Evolutionary conservation across 2,888 invertebrate species (phyloP).

Genomic region (Microctonus aethiopoides): DNA sequence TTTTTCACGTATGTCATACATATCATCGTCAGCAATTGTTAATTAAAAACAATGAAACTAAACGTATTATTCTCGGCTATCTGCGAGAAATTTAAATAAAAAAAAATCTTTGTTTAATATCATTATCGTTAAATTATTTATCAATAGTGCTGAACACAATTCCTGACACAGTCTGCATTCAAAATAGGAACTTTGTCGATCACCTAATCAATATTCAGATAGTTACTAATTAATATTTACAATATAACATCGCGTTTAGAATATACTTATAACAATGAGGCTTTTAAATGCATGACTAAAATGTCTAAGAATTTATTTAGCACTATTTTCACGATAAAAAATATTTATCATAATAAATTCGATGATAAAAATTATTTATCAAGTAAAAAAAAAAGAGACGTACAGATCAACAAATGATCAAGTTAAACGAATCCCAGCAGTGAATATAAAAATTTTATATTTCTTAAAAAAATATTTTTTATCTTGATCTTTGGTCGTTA

Average conservation of each 20-base stretch:
- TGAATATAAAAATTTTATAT: slow-evolving; percentile 41
- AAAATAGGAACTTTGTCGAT: slow-evolving; percentile 66
- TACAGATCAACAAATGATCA: slow-evolving; percentile 33
- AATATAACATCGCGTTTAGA: slow-evolving; percentile 52
- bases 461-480: slow-evolving; percentile 46
- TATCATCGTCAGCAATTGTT: slow-evolving; percentile 17
- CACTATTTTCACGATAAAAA: background rate
- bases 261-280: slow-evolving; percentile 57
- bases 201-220: slow-evolving; percentile 53
- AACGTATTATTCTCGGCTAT: too few relatives aligned
- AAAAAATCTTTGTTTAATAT: background rate
- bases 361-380: background rate
- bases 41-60: slow-evolving; percentile 19
- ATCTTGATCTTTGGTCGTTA: slow-evolving; percentile 33
- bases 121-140: background rate
- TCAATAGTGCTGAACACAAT: slow-evolving; percentile 13
- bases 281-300: slow-evolving; percentile 44
- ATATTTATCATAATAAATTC: background rate
- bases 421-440: slow-evolving; percentile 29
- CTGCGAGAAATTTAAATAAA: too few relatives aligned
- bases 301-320: background rate
- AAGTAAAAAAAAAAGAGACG: background rate
- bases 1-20: slow-evolving; percentile 10
- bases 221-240: slow-evolving; percentile 53
- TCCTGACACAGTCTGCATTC: slow-evolving; percentile 48